Evolutionary conservation across 2,797 vertebrate species (phyloP).

Genomic region (Fistularia commersonii): DNA sequence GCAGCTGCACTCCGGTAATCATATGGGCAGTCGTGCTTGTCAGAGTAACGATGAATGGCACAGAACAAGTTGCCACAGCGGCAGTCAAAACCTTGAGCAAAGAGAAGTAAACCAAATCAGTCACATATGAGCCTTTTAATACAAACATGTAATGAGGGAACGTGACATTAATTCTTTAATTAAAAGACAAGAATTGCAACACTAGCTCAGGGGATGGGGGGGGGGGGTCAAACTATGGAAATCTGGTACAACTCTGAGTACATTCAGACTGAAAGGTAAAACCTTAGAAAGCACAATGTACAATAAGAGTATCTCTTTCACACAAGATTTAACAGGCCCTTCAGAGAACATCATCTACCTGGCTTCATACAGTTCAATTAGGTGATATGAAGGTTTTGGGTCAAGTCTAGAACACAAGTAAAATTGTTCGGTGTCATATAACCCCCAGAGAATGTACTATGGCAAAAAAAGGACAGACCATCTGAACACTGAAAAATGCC

Average conservation of each 20-base stretch:
- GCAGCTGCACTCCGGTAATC: constrained; percentile 88
- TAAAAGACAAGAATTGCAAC: too few relatives aligned
- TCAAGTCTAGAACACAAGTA: constrained; percentile 11
- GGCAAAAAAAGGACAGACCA: neutral
- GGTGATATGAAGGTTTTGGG: neutral
- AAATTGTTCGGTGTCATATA: neutral
- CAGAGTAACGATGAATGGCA: constrained; percentile 88
- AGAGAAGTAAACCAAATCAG: constrained; percentile 15
- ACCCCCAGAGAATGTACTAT: neutral
- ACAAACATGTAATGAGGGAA: neutral
- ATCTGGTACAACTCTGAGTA: neutral
- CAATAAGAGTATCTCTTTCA: neutral
- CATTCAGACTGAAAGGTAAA: neutral
- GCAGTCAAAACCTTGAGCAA: constrained; percentile 83
- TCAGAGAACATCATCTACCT: too few relatives aligned
- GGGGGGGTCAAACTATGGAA: too few relatives aligned
- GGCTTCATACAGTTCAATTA: too few relatives aligned
- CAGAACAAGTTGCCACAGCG: constrained; percentile 92
- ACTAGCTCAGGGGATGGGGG: too few relatives aligned
- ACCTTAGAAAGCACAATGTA: too few relatives aligned
- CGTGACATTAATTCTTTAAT: too few relatives aligned
- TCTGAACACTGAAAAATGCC: too few relatives aligned
- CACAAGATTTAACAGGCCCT: too few relatives aligned
- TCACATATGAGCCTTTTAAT: neutral
- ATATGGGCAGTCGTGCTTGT: constrained; percentile 88